Base-by-base conservation (phyloP, 2,888 invertebrate genomes). In the Trichacis sp. region DNA sequence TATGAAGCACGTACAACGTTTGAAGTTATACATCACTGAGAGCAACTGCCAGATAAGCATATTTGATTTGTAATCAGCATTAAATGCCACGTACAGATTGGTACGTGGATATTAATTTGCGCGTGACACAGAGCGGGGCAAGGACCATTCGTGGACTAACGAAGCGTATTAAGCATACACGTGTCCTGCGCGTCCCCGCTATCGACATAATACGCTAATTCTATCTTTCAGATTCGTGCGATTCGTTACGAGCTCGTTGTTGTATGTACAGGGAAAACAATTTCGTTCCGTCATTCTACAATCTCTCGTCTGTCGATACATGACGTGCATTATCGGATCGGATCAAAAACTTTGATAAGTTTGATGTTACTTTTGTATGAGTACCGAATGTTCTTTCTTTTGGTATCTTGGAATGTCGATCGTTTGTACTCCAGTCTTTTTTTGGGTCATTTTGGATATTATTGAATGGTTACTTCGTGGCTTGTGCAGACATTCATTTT, bases 41-140 rank as follows among this genome's bases (percentile, higher is more conserved):
- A 64, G 38, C 62, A 62, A 51, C 57, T 62, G 68, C 54, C 68
- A 64, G 72, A 69, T 70, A 68, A 64, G 70, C 70, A 69, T 70
- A 68, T 72, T 71, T 73, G 73, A 73, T 71, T 71, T 65, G 70
- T 67, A 73, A 74, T 74, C 72, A 74, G 69, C 69, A 72, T 74
- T 74, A 74, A 74, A 72, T 69, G 70, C 69, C 74, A 69, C 57
- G 66, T 64, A 64, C 69, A 71, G 65, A 63, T 69, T 64, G 68
- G 59, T 67, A 56, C 62, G 61, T 59, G 61, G 69, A 70, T 72
- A 74, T 74, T 73, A 73, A 72, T 73, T 70, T 65, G 61, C 67
- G 51, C 63, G 54, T 59, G 64, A 68, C 63, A 58, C 51, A 42
- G 49, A 53, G 48, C 48, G 51, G 63, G 60, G 47, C 58, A 69